Evolutionary conservation across 2,113 vertebrate species (phyloP).

Genomic region (Apodemus speciosus): DNA sequence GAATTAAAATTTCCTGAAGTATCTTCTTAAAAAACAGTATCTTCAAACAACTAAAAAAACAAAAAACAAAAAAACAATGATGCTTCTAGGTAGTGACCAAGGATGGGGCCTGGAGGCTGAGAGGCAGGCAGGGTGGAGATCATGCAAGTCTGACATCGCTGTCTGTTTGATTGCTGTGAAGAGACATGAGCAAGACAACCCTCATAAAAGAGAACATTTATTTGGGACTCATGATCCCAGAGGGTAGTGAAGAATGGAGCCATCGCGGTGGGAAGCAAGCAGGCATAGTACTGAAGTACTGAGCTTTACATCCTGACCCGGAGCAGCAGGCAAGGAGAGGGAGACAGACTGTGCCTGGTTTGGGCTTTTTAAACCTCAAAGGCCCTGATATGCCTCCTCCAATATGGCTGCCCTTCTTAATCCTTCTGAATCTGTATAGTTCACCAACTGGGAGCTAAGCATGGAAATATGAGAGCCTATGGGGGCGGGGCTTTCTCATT

Average conservation of each 20-base stretch:
- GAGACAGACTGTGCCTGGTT: background rate
- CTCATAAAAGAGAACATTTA: background rate
- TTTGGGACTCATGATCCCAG: background rate
- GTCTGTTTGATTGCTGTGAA: background rate
- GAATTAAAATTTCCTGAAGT: background rate
- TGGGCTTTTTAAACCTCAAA: background rate
- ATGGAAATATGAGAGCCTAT: background rate
- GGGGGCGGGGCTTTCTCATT: too few relatives aligned
- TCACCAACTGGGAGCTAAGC: background rate
- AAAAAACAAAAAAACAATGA: background rate
- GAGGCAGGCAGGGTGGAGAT: background rate
- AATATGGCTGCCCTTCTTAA: background rate
- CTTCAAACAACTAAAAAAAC: background rate
- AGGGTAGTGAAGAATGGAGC: too few relatives aligned
- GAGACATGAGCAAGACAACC: background rate
- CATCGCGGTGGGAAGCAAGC: background rate
- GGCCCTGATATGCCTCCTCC: background rate
- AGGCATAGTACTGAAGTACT: background rate
- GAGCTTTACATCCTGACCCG: background rate
- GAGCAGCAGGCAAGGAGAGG: background rate
- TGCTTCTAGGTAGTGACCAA: background rate
- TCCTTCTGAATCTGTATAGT: background rate
- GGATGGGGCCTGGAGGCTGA: background rate
- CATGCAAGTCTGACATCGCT: accelerated
- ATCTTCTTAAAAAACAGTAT: background rate